Evolutionary conservation across 2,888 invertebrate species (phyloP).

Genomic region (Formica aserva): DNA sequence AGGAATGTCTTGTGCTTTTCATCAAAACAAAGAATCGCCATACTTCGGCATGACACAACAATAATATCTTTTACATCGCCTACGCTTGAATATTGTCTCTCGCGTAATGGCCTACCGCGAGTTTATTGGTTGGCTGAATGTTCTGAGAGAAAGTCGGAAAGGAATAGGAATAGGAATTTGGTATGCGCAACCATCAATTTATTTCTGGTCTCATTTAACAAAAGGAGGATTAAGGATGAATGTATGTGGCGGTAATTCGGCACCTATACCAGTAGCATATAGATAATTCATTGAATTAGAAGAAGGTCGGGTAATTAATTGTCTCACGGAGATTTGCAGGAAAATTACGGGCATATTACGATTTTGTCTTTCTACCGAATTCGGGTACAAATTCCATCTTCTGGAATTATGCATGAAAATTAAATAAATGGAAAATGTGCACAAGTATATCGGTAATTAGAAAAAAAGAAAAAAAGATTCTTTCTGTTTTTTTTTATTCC

Average conservation of each 20-base stretch:
- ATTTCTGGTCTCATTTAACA: conserved; percentile 22
- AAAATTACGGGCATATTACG: neutral
- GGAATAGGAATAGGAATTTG: neutral
- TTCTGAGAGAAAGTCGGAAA: neutral
- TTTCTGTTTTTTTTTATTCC: neutral
- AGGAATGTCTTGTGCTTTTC: neutral
- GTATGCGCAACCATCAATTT: conserved; percentile 26
- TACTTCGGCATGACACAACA: conserved; percentile 11
- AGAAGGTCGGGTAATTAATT: conserved; percentile 29
- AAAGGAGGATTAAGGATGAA: conserved; percentile 41
- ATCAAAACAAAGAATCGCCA: conserved; percentile 33
- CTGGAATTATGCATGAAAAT: neutral
- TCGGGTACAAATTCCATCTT: neutral
- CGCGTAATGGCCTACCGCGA: conserved; percentile 13
- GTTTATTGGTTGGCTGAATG: conserved; percentile 19
- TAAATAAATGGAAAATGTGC: neutral
- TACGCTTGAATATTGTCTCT: neutral
- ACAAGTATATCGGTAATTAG: conserved; percentile 1
- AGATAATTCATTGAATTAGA: conserved; percentile 44
- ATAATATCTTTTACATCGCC: neutral
- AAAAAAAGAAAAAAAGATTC: neutral
- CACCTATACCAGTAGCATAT: conserved; percentile 16
- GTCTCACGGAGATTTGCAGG: neutral
- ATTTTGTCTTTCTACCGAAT: neutral
- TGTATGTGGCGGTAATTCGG: conserved; percentile 31